A percentile compares a stretch with the other conserved stretches of the same genome.
phyloP scores from a whole-genome alignment of 2,797 vertebrate genomes.

The Distichodus sexfasciatus region DNA sequence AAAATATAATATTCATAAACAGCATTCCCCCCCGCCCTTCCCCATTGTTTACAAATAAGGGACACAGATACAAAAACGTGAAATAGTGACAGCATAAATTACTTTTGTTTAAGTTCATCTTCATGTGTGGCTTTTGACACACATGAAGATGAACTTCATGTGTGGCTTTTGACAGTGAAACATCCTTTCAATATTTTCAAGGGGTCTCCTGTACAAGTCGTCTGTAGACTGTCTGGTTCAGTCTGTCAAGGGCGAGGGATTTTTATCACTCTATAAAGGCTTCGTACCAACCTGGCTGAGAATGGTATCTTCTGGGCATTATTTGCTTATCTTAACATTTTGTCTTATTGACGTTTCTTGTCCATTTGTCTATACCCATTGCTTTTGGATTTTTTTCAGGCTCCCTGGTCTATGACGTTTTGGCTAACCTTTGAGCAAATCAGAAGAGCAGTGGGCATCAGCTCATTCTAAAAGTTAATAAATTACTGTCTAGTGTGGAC shows the following conservation, averaged over 20 bases:
- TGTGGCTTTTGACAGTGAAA: neutral
- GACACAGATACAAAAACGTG: too few species aligned
- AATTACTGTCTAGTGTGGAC: neutral
- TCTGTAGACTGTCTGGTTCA: constrained; percentile 80
- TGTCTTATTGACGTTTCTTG: neutral
- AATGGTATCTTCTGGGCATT: constrained; percentile 71
- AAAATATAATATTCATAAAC: too few species aligned
- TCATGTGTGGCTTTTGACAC: neutral
- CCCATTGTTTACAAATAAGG: too few species aligned
- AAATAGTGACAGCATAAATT: too few species aligned
- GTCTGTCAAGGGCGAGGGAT: constrained; percentile 77
- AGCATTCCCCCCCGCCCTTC: too few species aligned
- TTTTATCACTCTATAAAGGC: constrained; percentile 83
- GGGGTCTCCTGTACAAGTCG: constrained; percentile 80
- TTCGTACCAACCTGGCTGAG: constrained; percentile 83
- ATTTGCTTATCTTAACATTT: neutral
- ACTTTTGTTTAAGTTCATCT: too few species aligned
- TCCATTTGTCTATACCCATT: neutral
- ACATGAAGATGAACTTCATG: neutral
- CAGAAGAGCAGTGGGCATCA: constrained; percentile 15
- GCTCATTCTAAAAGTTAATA: constrained; percentile 63
- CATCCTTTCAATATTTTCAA: constrained; percentile 45
- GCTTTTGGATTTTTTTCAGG: neutral
- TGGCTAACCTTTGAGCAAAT: constrained; percentile 36
- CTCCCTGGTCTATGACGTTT: constrained; percentile 40